Conservation (phyloP, 1,140 invertebrate species). For the Gonioctena quinquepunctata region DNA sequence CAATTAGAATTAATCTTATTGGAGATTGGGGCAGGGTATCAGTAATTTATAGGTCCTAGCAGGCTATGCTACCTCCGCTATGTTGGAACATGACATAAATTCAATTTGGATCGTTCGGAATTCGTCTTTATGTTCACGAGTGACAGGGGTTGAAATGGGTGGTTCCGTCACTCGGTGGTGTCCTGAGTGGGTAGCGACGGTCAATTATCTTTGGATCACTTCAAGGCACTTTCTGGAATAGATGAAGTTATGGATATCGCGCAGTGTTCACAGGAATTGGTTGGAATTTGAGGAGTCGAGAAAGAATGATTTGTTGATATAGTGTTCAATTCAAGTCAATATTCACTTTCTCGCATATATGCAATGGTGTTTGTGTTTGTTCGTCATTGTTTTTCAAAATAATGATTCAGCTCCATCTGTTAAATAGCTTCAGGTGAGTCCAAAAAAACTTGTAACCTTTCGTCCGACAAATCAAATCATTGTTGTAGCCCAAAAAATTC, state of each 20-base stretch:
- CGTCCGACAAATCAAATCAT: too few species aligned
- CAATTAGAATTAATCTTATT: constrained; percentile 39
- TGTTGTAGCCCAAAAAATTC: too few species aligned
- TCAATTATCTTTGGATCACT: constrained; percentile 4
- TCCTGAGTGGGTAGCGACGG: not conserved
- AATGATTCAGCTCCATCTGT: too few species aligned
- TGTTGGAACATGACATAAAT: not conserved
- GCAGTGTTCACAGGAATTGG: constrained; percentile 1
- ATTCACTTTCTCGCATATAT: too few species aligned
- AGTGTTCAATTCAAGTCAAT: too few species aligned
- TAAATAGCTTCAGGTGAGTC: too few species aligned
- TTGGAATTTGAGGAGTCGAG: not conserved
- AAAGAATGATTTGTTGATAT: too few species aligned
- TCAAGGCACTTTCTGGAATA: not conserved
- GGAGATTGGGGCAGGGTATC: constrained; percentile 32
- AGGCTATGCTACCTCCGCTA: not conserved
- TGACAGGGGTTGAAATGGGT: not conserved
- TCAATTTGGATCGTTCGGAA: not conserved
- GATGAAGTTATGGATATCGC: constrained; percentile 9
- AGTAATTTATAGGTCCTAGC: constrained; percentile 15
- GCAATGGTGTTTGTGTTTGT: too few species aligned
- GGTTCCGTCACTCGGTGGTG: not conserved
- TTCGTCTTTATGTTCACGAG: not conserved
- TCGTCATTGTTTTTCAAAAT: too few species aligned
- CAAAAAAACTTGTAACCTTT: too few species aligned